Conservation (phyloP, 2,797 vertebrate species). For the Nasua narica region DNA sequence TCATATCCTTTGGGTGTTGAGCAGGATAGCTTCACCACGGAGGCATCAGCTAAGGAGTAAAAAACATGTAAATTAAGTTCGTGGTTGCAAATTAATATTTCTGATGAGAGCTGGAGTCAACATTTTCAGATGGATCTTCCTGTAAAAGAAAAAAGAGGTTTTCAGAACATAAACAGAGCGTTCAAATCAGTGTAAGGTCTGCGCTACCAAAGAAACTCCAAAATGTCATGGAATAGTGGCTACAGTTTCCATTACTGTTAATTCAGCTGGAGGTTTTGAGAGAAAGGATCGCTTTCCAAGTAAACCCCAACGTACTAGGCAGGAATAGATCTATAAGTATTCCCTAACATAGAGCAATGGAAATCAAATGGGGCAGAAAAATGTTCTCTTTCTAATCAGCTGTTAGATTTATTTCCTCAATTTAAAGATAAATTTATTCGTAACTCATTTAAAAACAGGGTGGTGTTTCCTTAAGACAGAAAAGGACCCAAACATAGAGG, state of each 20-base stretch:
- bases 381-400: background rate
- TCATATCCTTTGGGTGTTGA: background rate
- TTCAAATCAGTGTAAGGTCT: background rate
- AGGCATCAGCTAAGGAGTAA: background rate
- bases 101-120: background rate
- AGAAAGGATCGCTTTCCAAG: background rate
- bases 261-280: background rate
- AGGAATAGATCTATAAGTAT: background rate
- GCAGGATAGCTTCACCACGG: background rate
- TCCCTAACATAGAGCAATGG: background rate
- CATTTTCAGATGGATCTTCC: slow-evolving; percentile 3
- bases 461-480: background rate
- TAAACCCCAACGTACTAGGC: background rate
- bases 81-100: background rate
- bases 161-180: background rate
- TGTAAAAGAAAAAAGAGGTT: background rate
- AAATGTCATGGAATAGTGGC: background rate
- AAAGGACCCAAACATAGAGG: background rate
- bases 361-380: background rate
- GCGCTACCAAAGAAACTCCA: background rate
- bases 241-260: background rate
- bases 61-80: background rate
- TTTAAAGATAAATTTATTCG: background rate
- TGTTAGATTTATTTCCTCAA: background rate
- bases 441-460: background rate